A percentile compares a stretch with the other conserved stretches of the same genome.
These are phyloP conservation scores for Sipunculus nudus DNA, from an alignment of 2,888 invertebrate genomes.

Conservation along the genomic window DNA sequence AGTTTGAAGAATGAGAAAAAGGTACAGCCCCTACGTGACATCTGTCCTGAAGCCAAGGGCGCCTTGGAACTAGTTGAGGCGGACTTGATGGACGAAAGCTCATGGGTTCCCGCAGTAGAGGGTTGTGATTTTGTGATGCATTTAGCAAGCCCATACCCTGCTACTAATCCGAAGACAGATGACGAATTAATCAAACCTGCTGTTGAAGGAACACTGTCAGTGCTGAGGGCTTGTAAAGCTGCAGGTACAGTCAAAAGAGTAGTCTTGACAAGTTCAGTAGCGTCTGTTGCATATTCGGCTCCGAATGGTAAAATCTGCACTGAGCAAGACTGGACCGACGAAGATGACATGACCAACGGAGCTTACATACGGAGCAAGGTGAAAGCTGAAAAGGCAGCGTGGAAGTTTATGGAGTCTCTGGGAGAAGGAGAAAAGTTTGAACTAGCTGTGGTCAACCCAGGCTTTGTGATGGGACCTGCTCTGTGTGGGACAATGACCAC, in stretches of 20 bases:
- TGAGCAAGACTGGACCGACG: slow-evolving; percentile 10
- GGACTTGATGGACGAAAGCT: slow-evolving; percentile 68
- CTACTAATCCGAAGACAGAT: slow-evolving; percentile 60
- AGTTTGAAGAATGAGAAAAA: slow-evolving; percentile 63
- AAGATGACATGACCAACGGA: slow-evolving; percentile 44
- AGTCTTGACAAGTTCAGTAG: slow-evolving; percentile 69
- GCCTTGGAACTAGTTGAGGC: slow-evolving; percentile 69
- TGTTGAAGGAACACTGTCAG: slow-evolving; percentile 68
- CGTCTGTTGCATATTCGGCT: too few relatives aligned
- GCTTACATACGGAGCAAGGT: slow-evolving; percentile 68
- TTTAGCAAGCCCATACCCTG: slow-evolving; percentile 67
- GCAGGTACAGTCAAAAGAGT: slow-evolving; percentile 68
- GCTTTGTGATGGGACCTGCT: slow-evolving; percentile 69
- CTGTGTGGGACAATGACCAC: slow-evolving; percentile 18
- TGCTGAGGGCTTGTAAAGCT: slow-evolving; percentile 67
- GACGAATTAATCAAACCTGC: slow-evolving; percentile 67
- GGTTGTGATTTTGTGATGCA: slow-evolving; percentile 68
- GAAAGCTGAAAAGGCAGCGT: slow-evolving; percentile 70
- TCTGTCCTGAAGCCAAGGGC: slow-evolving; percentile 64
- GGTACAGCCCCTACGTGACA: slow-evolving; percentile 58
- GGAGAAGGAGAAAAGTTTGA: slow-evolving; percentile 68
- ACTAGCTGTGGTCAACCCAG: slow-evolving; percentile 69
- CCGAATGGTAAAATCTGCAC: slow-evolving; percentile 41
- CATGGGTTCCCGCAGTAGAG: slow-evolving; percentile 65
- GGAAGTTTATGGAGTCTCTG: slow-evolving; percentile 69